Base-by-base conservation (phyloP, 2,888 invertebrate genomes). In the Eucriotettix oculatus region DNA sequence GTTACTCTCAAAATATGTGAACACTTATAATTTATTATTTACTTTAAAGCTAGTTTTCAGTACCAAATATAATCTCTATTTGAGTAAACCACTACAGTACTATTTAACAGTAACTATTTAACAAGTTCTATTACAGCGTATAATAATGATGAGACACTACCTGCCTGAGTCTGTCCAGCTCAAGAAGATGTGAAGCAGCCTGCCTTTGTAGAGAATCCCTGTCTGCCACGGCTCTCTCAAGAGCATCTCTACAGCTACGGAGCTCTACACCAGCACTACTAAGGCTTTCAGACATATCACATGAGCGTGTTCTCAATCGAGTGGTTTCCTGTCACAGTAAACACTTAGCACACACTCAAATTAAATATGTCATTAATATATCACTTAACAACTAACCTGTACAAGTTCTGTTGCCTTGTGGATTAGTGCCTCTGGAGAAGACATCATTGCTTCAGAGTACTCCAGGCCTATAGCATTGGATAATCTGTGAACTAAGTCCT, bases 401-500 rank as follows among this genome's bases (percentile, higher is more conserved):
- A 88, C 85, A 16, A 89, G 74, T 72, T 90, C 89, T 10, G 86
- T 80, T 10, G 87, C 85, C 72, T 87, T 86, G 60, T 84, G 83
- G n/a, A 88, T 78, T 9, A 89, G 78, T 64, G 82, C 79, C 68
- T 89, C 89, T 0, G 85, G 80, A 63, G 63, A 64, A 54, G 63
- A 62, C 16, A 63, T 29, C 42, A 62, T 57, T 2, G 62, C 76
- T 62, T 87, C 87, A 67, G 83, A 82, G 65, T 83, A 79, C 66
- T 88, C 86, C 14, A 82, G 75, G 53, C 85, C 86, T 58, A 90
- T 71, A n/a, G 86, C 84, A 12, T 81, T 79, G 9, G 86, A 84
- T 44, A 90, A 71, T 60, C 88, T 79, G 52, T 86, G 78, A 16
- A 89, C 78, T 10, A 89, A 78, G 69, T 90, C 90, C 64, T 86